Evolutionary conservation across 2,113 vertebrate genomes (phyloP), one percentile per base, ranked within the genome.

Genomic region (Symphodus melops): DNA sequence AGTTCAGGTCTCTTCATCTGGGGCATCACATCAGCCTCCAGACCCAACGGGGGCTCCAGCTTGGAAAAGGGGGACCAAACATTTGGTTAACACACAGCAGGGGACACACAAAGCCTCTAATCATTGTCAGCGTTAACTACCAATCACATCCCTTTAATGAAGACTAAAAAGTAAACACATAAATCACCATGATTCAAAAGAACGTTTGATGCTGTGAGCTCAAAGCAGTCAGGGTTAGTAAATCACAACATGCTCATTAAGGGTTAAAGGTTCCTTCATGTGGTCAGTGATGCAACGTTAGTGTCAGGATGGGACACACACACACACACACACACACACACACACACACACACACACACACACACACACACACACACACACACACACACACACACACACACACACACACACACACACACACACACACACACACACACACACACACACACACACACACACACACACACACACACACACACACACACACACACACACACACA

Each of bases 11-110:
- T 95, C 94, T 94, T 95, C 94, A 21, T 93, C 94, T 94, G 95
- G 90, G 92, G 91, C 85, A 83, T 90, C 85, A 92, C 90, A 84
- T 94, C 94, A 77, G 93, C 94, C 92, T 95, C 94, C 92, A 95
- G 90, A 94, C 91, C 93, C 93, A 94, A 91, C 91, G 93, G 93
- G 87, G 86, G 90, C 88, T 95, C 94, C 94, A 95, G 95, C 95
- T 95, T 95, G 90, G 94, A 92, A 95, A 95, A 95, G 94, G 94
- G 48, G 95, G 95, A 95, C 94, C 95, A 95, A 90, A 95, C 88
- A 95, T 90, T 95, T 93, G 92, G 93, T 95, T 95, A 95, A 95
- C 93, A 95, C 89, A 94, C 87, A 94, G 93, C 91, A 95, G 92
- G 91, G 90, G 92, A 90, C 77, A 94, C 86, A 92, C 70, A 88